These are phyloP conservation scores for Dasypolia templi DNA, from an alignment of 2,888 invertebrate genomes.

Conservation along the genomic window DNA sequence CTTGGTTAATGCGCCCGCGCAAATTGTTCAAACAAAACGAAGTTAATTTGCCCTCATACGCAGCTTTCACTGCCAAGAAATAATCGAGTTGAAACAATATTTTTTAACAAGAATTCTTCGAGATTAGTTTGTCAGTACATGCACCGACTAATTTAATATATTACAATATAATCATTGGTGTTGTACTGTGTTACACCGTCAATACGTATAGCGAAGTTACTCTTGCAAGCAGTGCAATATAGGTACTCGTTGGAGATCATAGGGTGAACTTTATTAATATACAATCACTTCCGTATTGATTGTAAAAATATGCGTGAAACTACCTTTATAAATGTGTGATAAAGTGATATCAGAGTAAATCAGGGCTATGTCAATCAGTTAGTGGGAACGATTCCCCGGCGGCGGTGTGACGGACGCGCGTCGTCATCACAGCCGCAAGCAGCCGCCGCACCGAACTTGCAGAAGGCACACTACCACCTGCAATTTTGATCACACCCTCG, in stretches of 20 bases:
- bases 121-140: background rate
- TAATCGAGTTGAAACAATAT: background rate
- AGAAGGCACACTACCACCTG: too few species aligned
- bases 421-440: too few species aligned
- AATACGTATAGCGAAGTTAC: background rate
- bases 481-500: too few species aligned
- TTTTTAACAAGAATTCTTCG: background rate
- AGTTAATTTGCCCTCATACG: constrained; percentile 17
- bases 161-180: too few species aligned
- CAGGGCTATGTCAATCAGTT: background rate
- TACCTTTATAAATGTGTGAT: too few species aligned
- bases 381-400: background rate
- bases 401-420: too few species aligned
- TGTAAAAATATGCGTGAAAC: too few species aligned
- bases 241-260: too few species aligned
- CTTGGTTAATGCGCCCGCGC: constrained; percentile 8
- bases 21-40: constrained; percentile 16
- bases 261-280: too few species aligned
- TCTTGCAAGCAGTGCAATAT: background rate
- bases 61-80: constrained; percentile 6
- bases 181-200: background rate
- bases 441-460: too few species aligned
- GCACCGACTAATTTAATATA: too few species aligned
- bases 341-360: background rate
- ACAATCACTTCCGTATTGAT: too few species aligned